Evolutionary conservation across 2,888 invertebrate genomes (phyloP), one percentile per base, ranked within the genome.

Genomic region (Xestoiulus laeticollis): DNA sequence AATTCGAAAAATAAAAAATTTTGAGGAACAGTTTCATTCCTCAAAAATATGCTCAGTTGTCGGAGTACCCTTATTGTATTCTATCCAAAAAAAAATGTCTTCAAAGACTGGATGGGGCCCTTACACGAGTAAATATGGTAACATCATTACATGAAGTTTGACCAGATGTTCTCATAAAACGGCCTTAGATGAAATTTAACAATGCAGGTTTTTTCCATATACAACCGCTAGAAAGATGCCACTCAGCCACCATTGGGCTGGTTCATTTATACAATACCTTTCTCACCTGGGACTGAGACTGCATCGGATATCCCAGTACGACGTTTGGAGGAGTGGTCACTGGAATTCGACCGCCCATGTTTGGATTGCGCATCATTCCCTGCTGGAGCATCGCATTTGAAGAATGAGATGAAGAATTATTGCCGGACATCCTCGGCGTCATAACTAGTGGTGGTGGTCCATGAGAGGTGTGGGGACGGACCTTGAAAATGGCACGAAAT

Each of bases 361-460:
- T 88, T 16, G 88, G 68, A n/a, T 88, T 88, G 22, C 89, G 88
- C 86, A 89, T 89, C 88, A 90, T 88, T 22, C 85, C 84, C 89
- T 93, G 93, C 88, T 93, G 93, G 8, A 93, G 92, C 91, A 93
- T 92, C 30, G 93, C 85, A 83, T 88, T 90, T 30, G 89, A 87
- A 14, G 89, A 88, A 19, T 88, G 83, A 8, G 89, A 32, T 3
- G 88, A 87, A 44, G 89, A 87, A 16, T 30, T 53, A n/a, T 38
- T 53, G 19, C 88, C 32, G 19, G 87, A 83, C 87, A 82, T 93
- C 48, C 93, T 92, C 6, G 94, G 93, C 44, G 94, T 93, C 90
- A 93, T 92, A 90, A 93, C 91, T 89, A 94, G 92, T 84, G 93
- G 92, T 4, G 94, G 94, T 32, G 93, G 93, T 87, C 93, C 93